Conservation (phyloP, 2,113 vertebrate genomes). For the Zapornia atra region DNA sequence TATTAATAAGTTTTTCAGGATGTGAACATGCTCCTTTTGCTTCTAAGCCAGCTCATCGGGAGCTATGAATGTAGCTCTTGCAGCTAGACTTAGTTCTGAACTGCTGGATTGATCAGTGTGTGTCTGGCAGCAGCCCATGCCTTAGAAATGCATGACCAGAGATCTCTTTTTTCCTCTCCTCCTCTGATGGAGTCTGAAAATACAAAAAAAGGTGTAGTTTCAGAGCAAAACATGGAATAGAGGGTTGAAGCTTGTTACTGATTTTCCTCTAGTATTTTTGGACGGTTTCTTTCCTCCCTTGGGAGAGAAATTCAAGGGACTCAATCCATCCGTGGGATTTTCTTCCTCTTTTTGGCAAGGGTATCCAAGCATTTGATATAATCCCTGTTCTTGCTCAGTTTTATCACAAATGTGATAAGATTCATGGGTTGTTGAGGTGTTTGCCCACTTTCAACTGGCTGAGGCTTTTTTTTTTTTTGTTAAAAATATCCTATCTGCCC, state of each 20-base stretch:
- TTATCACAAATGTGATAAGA: neutral
- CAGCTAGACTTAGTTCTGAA: neutral
- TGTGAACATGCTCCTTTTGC: neutral
- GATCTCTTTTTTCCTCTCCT: neutral
- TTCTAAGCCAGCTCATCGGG: neutral
- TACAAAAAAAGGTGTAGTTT: neutral
- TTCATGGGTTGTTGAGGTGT: neutral
- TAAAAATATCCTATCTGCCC: neutral
- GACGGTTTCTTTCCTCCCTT: neutral
- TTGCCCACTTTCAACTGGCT: neutral
- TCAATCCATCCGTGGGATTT: neutral
- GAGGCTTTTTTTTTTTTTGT: neutral
- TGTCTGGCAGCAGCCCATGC: neutral
- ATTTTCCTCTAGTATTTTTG: neutral
- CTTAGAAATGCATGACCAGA: neutral
- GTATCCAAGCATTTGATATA: neutral
- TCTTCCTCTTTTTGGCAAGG: neutral
- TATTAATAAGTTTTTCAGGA: neutral
- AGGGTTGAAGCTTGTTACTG: neutral
- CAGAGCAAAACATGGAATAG: neutral
- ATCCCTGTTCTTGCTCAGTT: neutral
- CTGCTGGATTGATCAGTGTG: neutral
- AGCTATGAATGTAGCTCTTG: neutral
- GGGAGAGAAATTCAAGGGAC: neutral
- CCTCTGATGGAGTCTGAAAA: neutral